Conservation (phyloP, 2,888 invertebrate species). For the Agrenia bidenticulata region DNA sequence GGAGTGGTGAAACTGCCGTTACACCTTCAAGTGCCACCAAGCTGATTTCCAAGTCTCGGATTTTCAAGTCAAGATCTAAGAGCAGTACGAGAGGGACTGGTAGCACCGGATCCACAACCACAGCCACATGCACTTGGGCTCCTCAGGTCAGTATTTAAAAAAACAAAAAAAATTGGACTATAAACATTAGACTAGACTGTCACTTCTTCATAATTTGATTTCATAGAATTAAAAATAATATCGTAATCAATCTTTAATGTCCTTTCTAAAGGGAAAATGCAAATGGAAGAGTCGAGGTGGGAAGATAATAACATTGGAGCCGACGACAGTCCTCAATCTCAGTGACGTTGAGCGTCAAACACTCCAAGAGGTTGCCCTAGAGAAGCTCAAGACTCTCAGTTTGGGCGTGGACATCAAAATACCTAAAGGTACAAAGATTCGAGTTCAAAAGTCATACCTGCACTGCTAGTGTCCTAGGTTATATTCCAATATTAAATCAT, state of each 20-base stretch:
- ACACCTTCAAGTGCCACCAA: constrained; percentile 47
- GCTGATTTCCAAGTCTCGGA: constrained; percentile 74
- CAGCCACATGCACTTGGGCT: constrained; percentile 69
- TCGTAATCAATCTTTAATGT: too few relatives aligned
- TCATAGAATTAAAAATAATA: too few relatives aligned
- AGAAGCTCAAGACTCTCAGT: constrained; percentile 80
- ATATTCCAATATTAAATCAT: constrained; percentile 21
- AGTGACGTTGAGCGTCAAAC: constrained; percentile 77
- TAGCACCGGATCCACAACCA: constrained; percentile 53
- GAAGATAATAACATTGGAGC: constrained; percentile 70
- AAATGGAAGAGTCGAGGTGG: constrained; percentile 73
- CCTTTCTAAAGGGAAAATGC: constrained; percentile 57
- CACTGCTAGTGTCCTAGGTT: too few relatives aligned
- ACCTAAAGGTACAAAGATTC: constrained; percentile 69
- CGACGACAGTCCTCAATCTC: constrained; percentile 70
- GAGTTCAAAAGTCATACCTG: too few relatives aligned
- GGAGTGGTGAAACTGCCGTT: background rate
- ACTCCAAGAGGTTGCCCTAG: constrained; percentile 81
- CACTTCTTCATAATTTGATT: too few relatives aligned
- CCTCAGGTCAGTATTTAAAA: constrained; percentile 68
- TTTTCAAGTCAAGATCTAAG: constrained; percentile 81
- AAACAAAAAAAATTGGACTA: too few relatives aligned
- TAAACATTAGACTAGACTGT: too few relatives aligned
- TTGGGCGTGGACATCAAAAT: constrained; percentile 77
- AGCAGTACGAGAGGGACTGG: constrained; percentile 65